phyloP scores from a whole-genome alignment of 2,113 vertebrate genomes.

The Pomatorhinus ruficollis region DNA sequence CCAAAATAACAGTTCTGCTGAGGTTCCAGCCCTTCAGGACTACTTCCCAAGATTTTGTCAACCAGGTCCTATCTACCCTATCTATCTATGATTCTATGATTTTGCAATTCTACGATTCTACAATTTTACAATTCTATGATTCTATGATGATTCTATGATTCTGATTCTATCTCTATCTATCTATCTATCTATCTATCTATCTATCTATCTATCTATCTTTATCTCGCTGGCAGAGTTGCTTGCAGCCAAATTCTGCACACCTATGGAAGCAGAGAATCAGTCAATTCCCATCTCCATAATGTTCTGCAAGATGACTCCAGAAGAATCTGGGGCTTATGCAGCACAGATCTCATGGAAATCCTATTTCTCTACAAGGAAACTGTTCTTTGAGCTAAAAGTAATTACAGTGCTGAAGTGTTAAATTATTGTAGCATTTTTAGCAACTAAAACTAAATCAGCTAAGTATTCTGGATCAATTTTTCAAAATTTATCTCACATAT shows the following conservation, averaged over 20 bases:
- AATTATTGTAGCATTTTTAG: not conserved
- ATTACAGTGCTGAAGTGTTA: not conserved
- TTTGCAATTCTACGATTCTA: not conserved
- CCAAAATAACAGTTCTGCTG: not conserved
- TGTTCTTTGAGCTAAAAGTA: not conserved
- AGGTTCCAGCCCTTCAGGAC: not conserved
- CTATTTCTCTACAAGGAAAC: not conserved
- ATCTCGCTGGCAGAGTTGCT: not conserved
- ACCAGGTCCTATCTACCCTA: not conserved
- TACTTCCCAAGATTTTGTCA: not conserved
- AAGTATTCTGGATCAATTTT: constrained; percentile 12
- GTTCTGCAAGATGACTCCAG: not conserved
- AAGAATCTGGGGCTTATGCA: not conserved
- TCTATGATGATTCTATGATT: not conserved
- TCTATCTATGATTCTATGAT: not conserved
- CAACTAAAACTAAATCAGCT: not conserved
- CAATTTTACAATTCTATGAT: no score
- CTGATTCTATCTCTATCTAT: not conserved
- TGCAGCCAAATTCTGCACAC: not conserved
- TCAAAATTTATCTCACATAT: not conserved
- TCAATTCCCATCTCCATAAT: not conserved
- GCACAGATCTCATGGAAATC: not conserved
- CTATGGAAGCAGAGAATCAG: not conserved
- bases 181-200: not conserved
- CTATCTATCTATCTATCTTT: not conserved